Evolutionary conservation across 2,888 invertebrate species (phyloP).

Genomic region (Chrysotoxum bicinctum): DNA sequence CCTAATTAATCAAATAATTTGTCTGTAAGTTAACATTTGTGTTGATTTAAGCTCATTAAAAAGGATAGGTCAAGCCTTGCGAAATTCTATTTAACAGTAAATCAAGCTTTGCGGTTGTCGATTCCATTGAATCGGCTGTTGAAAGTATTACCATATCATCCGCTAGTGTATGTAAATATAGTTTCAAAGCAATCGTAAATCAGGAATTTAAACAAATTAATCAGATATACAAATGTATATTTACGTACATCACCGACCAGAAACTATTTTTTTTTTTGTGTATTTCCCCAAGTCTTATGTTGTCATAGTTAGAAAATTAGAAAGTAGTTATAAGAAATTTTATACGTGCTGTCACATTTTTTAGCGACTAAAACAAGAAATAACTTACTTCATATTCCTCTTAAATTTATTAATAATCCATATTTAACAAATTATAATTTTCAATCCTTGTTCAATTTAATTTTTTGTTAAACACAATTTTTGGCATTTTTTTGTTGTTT

Average conservation of each 20-base stretch:
- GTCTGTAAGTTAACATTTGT: too few species aligned
- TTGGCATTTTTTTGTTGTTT: constrained; percentile 74
- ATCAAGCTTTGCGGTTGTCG: too few species aligned
- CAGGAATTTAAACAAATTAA: too few species aligned
- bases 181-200: too few species aligned
- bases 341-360: neutral
- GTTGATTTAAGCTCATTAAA: too few species aligned
- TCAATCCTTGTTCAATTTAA: constrained; percentile 62
- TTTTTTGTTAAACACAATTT: constrained; percentile 74
- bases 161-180: too few species aligned
- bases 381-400: neutral
- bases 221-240: too few species aligned
- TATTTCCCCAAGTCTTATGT: neutral
- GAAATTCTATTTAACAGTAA: too few species aligned
- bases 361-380: neutral
- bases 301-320: neutral
- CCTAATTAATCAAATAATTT: too few species aligned
- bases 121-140: too few species aligned
- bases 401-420: constrained; percentile 37
- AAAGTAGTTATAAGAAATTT: neutral
- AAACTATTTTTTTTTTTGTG: neutral
- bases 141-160: too few species aligned
- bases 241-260: neutral
- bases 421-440: constrained; percentile 37
- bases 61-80: too few species aligned